Evolutionary conservation across 2,888 invertebrate species (phyloP).

Genomic region (Synanthedon formicaeformis): DNA sequence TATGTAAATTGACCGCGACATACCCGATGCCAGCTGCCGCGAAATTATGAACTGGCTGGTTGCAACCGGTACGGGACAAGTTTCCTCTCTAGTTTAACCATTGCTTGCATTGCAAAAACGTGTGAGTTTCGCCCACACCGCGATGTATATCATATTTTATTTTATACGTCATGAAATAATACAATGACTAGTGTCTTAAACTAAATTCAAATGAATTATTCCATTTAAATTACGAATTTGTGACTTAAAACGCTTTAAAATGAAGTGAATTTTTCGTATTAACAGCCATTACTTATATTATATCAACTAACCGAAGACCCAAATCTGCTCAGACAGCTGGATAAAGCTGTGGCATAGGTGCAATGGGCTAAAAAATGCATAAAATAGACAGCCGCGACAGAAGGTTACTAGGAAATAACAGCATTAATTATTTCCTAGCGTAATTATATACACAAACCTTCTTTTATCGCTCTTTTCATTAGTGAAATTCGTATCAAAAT

Average conservation of each 20-base stretch:
- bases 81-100: constrained; percentile 19
- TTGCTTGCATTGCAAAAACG: constrained; percentile 40
- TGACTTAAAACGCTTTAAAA: neutral
- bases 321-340: too few relatives aligned
- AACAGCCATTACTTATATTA: too few relatives aligned
- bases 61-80: constrained; percentile 37
- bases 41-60: constrained; percentile 52
- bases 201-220: neutral
- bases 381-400: too few relatives aligned
- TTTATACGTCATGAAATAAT: constrained; percentile 8
- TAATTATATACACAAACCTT: too few relatives aligned
- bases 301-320: too few relatives aligned
- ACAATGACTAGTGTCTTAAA: neutral
- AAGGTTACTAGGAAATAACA: too few relatives aligned
- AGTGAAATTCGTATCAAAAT: too few relatives aligned
- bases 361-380: too few relatives aligned
- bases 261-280: neutral
- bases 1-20: constrained; percentile 67
- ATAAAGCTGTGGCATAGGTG: too few relatives aligned
- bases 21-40: constrained; percentile 56
- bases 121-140: constrained; percentile 48
- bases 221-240: neutral
- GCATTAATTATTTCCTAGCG: too few relatives aligned
- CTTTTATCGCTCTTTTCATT: too few relatives aligned
- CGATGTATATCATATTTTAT: constrained; percentile 11